Conservation (phyloP, 2,888 invertebrate species). For the Sminthurinus aureus region DNA sequence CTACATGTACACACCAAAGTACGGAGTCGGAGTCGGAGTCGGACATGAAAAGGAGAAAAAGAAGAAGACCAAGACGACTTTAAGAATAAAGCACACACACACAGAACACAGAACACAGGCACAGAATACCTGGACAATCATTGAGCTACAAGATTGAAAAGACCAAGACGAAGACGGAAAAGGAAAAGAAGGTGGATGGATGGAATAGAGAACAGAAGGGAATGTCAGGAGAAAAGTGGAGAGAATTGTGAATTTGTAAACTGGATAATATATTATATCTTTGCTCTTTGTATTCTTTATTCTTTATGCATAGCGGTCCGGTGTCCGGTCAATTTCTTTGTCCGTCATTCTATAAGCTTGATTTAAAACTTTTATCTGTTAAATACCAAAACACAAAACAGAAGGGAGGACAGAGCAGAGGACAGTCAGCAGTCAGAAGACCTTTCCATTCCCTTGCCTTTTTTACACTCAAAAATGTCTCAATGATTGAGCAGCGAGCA, state of each 20-base stretch:
- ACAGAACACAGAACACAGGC: not conserved
- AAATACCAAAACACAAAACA: slow-evolving; percentile 6
- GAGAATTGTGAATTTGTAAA: slow-evolving; percentile 37
- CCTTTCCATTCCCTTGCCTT: not conserved
- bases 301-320: not conserved
- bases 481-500: too few relatives aligned
- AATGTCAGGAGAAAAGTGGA: not conserved
- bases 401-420: not conserved
- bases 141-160: not conserved
- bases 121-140: not conserved
- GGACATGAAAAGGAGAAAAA: too few relatives aligned
- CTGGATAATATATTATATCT: slow-evolving; percentile 18
- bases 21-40: too few relatives aligned
- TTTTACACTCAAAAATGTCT: too few relatives aligned
- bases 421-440: not conserved
- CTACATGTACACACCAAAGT: too few relatives aligned
- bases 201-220: not conserved
- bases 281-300: not conserved
- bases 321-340: slow-evolving; percentile 2
- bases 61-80: not conserved
- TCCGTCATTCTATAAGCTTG: slow-evolving; percentile 11
- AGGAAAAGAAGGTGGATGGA: too few relatives aligned
- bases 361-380: slow-evolving; percentile 33
- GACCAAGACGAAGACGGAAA: too few relatives aligned
- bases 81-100: not conserved